Conservation (phyloP, 2,888 invertebrate genomes). For the Papilio elwesi region DNA sequence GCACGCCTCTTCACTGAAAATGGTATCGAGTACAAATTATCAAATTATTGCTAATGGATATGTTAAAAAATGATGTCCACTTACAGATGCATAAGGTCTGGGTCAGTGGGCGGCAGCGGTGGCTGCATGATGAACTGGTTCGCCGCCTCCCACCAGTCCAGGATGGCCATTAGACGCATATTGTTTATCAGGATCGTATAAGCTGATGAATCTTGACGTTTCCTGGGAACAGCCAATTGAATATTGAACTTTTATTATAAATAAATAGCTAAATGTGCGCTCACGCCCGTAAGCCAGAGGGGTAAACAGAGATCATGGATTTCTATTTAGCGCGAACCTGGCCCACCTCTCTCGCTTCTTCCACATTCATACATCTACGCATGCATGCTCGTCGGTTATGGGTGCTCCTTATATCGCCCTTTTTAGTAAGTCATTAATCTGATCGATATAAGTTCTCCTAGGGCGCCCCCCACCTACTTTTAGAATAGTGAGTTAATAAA, state of each 20-base stretch:
- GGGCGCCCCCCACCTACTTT: too few relatives aligned
- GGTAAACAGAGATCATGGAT: too few relatives aligned
- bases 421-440: too few relatives aligned
- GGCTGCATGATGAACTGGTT: conserved; percentile 90
- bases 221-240: conserved; percentile 67
- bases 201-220: conserved; percentile 87
- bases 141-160: conserved; percentile 96
- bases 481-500: too few relatives aligned
- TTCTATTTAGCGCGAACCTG: too few relatives aligned
- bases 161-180: conserved; percentile 96
- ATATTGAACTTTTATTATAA: neutral
- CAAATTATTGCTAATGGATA: neutral
- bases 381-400: too few relatives aligned
- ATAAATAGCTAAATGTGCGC: too few relatives aligned
- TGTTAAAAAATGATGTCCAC: conserved; percentile 30
- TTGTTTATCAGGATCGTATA: conserved; percentile 96
- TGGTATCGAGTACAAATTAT: neutral
- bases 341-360: too few relatives aligned
- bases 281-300: too few relatives aligned
- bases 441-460: too few relatives aligned
- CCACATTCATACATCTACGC: too few relatives aligned
- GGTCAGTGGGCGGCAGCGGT: conserved; percentile 65
- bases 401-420: too few relatives aligned
- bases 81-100: conserved; percentile 61
- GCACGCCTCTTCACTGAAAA: conserved; percentile 53